Percentiles rank a stretch among this genome's conserved stretches.
phyloP scores from a whole-genome alignment of 1,140 invertebrate genomes.

The Gryon sp. region DNA sequence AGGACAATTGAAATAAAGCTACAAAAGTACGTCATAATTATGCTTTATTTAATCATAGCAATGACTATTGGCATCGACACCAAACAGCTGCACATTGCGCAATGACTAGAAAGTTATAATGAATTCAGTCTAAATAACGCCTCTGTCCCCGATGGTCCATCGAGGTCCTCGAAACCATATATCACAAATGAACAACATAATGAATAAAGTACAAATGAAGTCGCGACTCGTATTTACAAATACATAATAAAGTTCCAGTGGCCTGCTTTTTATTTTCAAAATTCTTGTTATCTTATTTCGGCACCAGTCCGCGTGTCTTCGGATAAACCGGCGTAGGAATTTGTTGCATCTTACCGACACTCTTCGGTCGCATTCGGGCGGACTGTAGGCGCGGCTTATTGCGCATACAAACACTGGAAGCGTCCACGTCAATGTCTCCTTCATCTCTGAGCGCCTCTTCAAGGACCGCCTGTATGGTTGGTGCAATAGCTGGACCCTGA shows the following conservation, averaged over 20 bases:
- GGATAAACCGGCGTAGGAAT: slow-evolving; percentile 78
- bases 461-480: slow-evolving; percentile 86
- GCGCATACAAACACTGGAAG: slow-evolving; percentile 74
- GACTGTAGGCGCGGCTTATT: slow-evolving; percentile 71
- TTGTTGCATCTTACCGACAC: slow-evolving; percentile 71
- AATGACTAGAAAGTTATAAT: slow-evolving; percentile 73
- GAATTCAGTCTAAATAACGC: slow-evolving; percentile 66
- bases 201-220: slow-evolving; percentile 48
- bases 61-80: slow-evolving; percentile 61
- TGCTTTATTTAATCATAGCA: slow-evolving; percentile 63
- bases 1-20: slow-evolving; percentile 1
- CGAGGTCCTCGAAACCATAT: slow-evolving; percentile 50
- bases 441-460: slow-evolving; percentile 86
- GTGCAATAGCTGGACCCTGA: slow-evolving; percentile 85
- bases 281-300: slow-evolving; percentile 76
- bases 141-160: neutral
- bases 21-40: slow-evolving; percentile 34
- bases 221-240: slow-evolving; percentile 58
- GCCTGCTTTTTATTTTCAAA: neutral
- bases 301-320: slow-evolving; percentile 82
- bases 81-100: slow-evolving; percentile 67
- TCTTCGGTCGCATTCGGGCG: slow-evolving; percentile 70
- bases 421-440: slow-evolving; percentile 87
- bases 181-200: slow-evolving; percentile 59
- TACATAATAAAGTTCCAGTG: slow-evolving; percentile 12